Percentiles rank a stretch among this genome's conserved stretches.
phyloP scores from a whole-genome alignment of 2,113 vertebrate species.

The Eulemur rufifrons region DNA sequence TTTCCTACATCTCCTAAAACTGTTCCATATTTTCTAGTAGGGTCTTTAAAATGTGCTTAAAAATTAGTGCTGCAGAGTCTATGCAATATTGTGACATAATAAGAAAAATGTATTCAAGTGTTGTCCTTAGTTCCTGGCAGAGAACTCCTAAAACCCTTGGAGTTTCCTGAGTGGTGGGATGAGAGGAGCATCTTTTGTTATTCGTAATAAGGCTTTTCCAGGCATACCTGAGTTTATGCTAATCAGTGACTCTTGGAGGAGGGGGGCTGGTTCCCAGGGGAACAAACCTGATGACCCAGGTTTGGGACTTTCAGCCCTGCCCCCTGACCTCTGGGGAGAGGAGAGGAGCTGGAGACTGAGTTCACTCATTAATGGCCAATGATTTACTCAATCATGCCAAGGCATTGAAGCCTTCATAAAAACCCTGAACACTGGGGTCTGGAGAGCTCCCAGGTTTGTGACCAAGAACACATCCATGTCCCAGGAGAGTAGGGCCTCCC shows the following conservation, averaged over 20 bases:
- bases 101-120: background rate
- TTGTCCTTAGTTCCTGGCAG: background rate
- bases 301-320: background rate
- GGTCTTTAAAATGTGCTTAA: background rate
- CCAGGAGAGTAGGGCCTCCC: background rate
- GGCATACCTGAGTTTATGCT: background rate
- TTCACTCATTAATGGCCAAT: background rate
- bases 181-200: background rate
- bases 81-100: background rate
- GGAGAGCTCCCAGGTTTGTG: background rate
- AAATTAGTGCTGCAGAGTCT: background rate
- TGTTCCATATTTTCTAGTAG: background rate
- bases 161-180: too few relatives aligned
- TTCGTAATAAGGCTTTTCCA: background rate
- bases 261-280: background rate
- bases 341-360: background rate
- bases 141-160: background rate
- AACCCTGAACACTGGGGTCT: background rate
- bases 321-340: background rate
- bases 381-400: background rate
- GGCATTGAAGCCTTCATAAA: background rate
- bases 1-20: background rate
- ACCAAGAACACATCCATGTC: background rate
- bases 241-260: background rate
- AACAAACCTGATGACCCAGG: background rate